Base-by-base conservation (phyloP, 2,888 invertebrate species). In the Himalopsyche anomala region DNA sequence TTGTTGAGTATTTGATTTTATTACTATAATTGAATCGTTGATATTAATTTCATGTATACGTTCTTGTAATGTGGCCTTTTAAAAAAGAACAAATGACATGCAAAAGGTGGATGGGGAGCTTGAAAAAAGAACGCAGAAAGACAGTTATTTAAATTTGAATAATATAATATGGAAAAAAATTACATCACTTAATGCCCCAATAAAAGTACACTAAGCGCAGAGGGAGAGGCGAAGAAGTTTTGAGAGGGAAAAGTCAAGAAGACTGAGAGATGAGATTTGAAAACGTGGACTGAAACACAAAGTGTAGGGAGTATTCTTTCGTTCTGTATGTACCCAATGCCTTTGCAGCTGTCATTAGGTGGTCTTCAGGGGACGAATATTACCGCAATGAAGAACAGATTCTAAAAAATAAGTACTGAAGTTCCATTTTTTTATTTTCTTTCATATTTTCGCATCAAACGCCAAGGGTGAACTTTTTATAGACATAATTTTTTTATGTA, bases 101-200 rank as follows among this genome's bases (percentile, higher is more conserved):
- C 74, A 36, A 74, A 74, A 74, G 54, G 82, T 54, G 55, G 55
- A 54, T n/a, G 28, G 91, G 91, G 91, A 91, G 91, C 92, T 92
- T 92, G 92, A 92, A 91, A 92, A 92, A 93, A 92, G 92, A 93
- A 12, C 62, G 36, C 15, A 92, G 91, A 92, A 92, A 93, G 93
- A 93, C 93, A 93, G 93, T 93, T 93, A 93, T 93, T 93, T 93
- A 93, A 93, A 93, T 93, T 93, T 93, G 92, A 93, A 93, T 93
- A 93, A 93, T 93, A 93, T 93, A 93, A 93, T 93, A 93, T 92
- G 93, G 91, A 93, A 93, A 89, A 93, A 93, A 93, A 93, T 93
- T 93, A 93, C 93, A 93, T 93, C 93, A 93, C 93, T 93, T 93
- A 93, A 93, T 93, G 92, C 93, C 92, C 91, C 92, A 93, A 93